Base-by-base conservation (phyloP, 2,797 vertebrate species). In the Lithobates sylvaticus region DNA sequence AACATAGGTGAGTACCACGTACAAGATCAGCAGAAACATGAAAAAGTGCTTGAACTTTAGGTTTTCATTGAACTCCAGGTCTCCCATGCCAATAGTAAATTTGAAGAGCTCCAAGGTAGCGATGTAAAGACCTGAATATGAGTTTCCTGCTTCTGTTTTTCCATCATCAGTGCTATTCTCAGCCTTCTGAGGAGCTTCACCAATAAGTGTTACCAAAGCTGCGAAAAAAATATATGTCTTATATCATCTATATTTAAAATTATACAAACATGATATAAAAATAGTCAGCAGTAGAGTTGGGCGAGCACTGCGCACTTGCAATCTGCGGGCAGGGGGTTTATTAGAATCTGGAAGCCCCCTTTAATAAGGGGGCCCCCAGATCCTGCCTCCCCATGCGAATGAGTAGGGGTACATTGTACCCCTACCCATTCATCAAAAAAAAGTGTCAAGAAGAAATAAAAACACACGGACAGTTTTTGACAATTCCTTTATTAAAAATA, bases 71-170 rank as follows among this genome's bases (percentile, higher is more conserved):
- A 98, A 98, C 78, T 97, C 96, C 94, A 99, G 95, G 91, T 99
- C 97, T 0, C 98, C 98, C 96, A 99, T 98, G 87, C 98, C 98
- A 0, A 99, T 98, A 88, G 97, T 98, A 93, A 99, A 99, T 90
- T 97, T 98, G 93, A 99, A 99, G 89, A 99, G 95, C 93, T 99
- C 93, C 93, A 98, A 78, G 7, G 93, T 95, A 42, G 97, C 96
- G 0, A 92, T 95, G 76, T 94, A 89, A 88, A 99, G 92, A 85
- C 91, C 93, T 0, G 88, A 87, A 1, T 92, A 98, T 0, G 86
- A 89, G 42, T 89, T 90, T 0, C 78, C 69, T 81, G 88, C 91
- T 1, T 89, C 54, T 1, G 89, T 76, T 0, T 83, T 47, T 0
- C 88, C 84, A 0, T 64, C 78, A 10, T 71, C 68, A 1, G 90